A percentile compares a stretch with the other conserved stretches of the same genome.
Evolutionary conservation across 2,888 invertebrate species (phyloP).

Genomic region (Eudemis profundana): DNA sequence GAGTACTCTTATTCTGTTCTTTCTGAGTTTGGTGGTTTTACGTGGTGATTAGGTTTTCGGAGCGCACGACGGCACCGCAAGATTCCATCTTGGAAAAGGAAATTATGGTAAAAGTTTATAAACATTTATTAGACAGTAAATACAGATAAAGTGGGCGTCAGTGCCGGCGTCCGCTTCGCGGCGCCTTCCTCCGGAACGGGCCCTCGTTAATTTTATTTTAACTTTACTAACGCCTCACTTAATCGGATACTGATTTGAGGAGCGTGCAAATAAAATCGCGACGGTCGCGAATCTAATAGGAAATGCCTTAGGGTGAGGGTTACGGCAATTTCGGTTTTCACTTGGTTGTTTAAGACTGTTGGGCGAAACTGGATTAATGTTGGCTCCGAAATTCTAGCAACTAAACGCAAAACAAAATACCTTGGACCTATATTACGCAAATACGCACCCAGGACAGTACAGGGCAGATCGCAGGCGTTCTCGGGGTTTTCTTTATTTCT

Average conservation of each 20-base stretch:
- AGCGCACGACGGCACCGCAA: background rate
- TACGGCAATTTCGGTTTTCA: constrained; percentile 7
- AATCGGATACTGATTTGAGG: constrained; percentile 65
- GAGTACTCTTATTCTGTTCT: too few relatives aligned
- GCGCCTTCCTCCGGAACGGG: constrained; percentile 71
- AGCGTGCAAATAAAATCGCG: constrained; percentile 30
- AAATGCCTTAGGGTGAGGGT: constrained; percentile 14
- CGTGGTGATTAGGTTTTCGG: too few relatives aligned
- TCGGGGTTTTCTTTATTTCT: too few relatives aligned
- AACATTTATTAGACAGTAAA: constrained; percentile 65
- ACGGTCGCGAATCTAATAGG: constrained; percentile 29
- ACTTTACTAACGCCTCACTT: constrained; percentile 65
- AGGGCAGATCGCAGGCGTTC: too few relatives aligned
- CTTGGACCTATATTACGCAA: too few relatives aligned
- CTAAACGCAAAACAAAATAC: too few relatives aligned
- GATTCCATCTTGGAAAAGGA: constrained; percentile 5
- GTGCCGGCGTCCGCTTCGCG: constrained; percentile 72
- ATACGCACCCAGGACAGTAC: too few relatives aligned
- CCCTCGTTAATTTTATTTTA: constrained; percentile 81
- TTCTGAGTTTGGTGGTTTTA: too few relatives aligned
- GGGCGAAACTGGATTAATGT: background rate
- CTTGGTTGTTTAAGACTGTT: background rate
- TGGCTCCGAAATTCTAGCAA: background rate
- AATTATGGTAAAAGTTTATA: constrained; percentile 67
- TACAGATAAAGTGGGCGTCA: constrained; percentile 72